Percentiles rank a stretch among this genome's conserved stretches.
Evolutionary conservation across 2,888 invertebrate species (phyloP).

Genomic region (Nasonia oneida): DNA sequence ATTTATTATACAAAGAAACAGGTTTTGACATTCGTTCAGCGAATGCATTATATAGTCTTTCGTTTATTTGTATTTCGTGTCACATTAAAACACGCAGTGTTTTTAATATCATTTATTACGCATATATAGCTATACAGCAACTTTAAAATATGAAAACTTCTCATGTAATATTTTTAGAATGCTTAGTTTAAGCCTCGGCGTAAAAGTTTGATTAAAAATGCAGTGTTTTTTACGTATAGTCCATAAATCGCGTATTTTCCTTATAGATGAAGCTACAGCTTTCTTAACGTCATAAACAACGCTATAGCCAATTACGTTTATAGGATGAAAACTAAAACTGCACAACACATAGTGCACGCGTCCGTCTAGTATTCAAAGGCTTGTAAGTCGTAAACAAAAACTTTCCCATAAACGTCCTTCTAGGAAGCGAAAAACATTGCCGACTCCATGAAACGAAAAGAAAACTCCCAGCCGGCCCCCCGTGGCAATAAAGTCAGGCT

Average conservation of each 20-base stretch:
- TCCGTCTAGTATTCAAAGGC: neutral
- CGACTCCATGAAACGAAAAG: neutral
- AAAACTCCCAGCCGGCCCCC: neutral
- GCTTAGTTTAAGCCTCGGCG: neutral
- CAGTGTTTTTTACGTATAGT: neutral
- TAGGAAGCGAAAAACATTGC: neutral
- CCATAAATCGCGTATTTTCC: neutral
- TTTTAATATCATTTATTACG: neutral
- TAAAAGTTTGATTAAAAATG: conserved; percentile 1
- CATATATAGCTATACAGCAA: neutral
- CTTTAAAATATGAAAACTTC: neutral
- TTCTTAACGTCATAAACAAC: neutral
- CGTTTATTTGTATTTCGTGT: no score
- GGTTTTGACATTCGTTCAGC: no score
- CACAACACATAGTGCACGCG: no score
- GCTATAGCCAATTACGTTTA: neutral
- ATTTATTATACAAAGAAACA: no score
- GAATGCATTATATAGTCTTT: no score
- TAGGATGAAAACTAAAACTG: neutral
- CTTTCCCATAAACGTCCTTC: neutral
- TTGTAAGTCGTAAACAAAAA: neutral
- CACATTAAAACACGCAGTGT: neutral
- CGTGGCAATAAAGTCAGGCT: neutral
- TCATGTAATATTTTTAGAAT: neutral
- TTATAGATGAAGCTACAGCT: neutral